Evolutionary conservation across 2,888 invertebrate species (phyloP).

Genomic region (Chydorus sphaericus): DNA sequence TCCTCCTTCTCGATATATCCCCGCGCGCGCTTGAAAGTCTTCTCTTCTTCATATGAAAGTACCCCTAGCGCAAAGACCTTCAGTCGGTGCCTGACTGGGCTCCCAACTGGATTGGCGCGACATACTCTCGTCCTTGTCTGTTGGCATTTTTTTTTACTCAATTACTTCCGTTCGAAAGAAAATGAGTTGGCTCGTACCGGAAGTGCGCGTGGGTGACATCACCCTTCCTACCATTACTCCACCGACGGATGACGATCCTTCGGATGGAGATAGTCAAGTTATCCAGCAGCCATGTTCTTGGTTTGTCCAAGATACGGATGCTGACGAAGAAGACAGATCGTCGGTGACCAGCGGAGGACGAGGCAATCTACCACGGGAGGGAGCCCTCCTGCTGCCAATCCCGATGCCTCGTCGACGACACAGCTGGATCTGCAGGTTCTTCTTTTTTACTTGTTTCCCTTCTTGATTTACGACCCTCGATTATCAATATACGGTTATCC

Average conservation of each 20-base stretch:
- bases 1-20: too few species aligned
- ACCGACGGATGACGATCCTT: neutral
- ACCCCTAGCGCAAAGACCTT: neutral
- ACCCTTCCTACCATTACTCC: neutral
- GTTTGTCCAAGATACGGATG: neutral
- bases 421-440: slow-evolving; percentile 60
- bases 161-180: neutral
- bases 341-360: neutral
- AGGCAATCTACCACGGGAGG: slow-evolving; percentile 14
- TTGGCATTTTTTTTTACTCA: neutral
- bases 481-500: too few species aligned
- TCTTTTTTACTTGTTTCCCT: neutral
- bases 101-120: slow-evolving; percentile 1
- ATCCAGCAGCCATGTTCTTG: neutral
- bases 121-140: neutral
- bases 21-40: neutral
- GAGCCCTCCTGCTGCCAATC: slow-evolving; percentile 7
- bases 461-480: too few species aligned
- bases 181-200: slow-evolving; percentile 11
- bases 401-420: slow-evolving; percentile 44
- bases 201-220: slow-evolving; percentile 10
- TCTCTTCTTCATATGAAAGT: neutral
- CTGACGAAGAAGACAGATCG: neutral
- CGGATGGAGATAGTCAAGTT: slow-evolving; percentile 4
- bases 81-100: slow-evolving; percentile 3